A percentile compares a stretch with the other conserved stretches of the same genome.
Evolutionary conservation across 2,888 invertebrate species (phyloP).

Genomic region (Cryptops parisi): DNA sequence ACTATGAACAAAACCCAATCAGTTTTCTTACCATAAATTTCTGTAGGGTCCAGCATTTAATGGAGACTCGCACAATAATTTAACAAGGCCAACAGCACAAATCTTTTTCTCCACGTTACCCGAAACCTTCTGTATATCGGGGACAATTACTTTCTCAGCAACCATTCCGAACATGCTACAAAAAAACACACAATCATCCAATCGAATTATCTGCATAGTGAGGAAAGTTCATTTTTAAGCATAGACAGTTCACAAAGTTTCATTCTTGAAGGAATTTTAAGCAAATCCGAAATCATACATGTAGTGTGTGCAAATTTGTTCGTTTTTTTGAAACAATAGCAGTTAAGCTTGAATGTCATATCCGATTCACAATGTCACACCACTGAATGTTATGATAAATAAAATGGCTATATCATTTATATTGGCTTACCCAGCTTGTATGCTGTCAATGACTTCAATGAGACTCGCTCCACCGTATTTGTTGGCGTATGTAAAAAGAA

Average conservation of each 20-base stretch:
- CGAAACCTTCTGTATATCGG: slow-evolving; percentile 73
- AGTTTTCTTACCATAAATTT: slow-evolving; percentile 36
- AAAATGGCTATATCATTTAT: no score
- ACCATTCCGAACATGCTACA: slow-evolving; percentile 91
- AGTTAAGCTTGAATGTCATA: no score
- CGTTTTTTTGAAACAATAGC: no score
- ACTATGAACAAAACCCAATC: background rate
- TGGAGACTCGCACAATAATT: slow-evolving; percentile 63
- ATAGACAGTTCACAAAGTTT: no score
- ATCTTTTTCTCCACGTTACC: slow-evolving; percentile 74
- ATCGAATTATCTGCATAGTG: background rate
- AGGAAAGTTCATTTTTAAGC: background rate
- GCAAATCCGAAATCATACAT: no score
- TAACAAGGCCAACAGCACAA: slow-evolving; percentile 76
- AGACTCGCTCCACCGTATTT: slow-evolving; percentile 61
- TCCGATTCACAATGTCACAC: no score
- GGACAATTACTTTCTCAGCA: slow-evolving; percentile 68
- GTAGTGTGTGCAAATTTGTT: no score
- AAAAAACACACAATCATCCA: slow-evolving; percentile 7
- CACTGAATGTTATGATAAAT: no score
- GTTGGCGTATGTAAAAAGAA: slow-evolving; percentile 72
- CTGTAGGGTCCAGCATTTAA: slow-evolving; percentile 51
- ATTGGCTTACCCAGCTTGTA: slow-evolving; percentile 62
- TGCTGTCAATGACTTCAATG: slow-evolving; percentile 63
- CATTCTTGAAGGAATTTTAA: no score